A percentile compares a stretch with the other conserved stretches of the same genome.
These are phyloP conservation scores for Phenganax marumi DNA, from an alignment of 92 coral and sea anemone species.

Conservation along the genomic window DNA sequence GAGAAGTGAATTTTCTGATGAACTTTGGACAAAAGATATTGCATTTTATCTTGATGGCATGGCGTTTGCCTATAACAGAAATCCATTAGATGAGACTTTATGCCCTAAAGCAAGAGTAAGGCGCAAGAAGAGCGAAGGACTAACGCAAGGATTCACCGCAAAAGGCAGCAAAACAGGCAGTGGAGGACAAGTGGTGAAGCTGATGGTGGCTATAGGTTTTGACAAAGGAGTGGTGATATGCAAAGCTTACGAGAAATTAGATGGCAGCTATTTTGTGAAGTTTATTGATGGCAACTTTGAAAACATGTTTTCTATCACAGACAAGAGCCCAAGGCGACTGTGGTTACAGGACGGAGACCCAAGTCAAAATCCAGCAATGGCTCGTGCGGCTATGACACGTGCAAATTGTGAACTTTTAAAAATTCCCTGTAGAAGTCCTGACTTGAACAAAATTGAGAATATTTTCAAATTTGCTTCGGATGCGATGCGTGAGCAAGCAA, in stretches of 20 bases:
- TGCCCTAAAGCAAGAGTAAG: no score
- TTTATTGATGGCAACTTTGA: no score
- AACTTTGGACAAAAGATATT: no score
- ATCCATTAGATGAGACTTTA: constrained; percentile 33
- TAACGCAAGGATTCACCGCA: constrained; percentile 20
- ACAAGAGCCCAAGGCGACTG: constrained; percentile 29
- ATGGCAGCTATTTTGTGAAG: no score
- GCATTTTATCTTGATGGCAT: constrained; percentile 47
- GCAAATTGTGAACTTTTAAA: constrained; percentile 42
- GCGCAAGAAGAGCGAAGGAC: constrained; percentile 43
- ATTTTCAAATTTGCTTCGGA: no score
- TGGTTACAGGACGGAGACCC: constrained; percentile 66
- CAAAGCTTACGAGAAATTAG: no score
- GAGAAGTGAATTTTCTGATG: no score
- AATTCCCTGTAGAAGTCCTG: constrained; percentile 51
- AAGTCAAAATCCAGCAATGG: no score
- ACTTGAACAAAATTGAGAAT: constrained; percentile 55
- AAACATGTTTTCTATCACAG: no score
- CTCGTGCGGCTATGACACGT: constrained; percentile 45
- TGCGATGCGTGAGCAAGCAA: no score
- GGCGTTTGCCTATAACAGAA: constrained; percentile 31
- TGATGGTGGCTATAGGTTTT: constrained; percentile 32
- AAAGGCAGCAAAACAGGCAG: constrained; percentile 44
- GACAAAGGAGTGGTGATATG: constrained; percentile 23
- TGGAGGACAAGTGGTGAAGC: constrained; percentile 31